These are phyloP conservation scores for Metellina segmentata DNA, from an alignment of 2,888 invertebrate genomes.

Conservation along the genomic window DNA sequence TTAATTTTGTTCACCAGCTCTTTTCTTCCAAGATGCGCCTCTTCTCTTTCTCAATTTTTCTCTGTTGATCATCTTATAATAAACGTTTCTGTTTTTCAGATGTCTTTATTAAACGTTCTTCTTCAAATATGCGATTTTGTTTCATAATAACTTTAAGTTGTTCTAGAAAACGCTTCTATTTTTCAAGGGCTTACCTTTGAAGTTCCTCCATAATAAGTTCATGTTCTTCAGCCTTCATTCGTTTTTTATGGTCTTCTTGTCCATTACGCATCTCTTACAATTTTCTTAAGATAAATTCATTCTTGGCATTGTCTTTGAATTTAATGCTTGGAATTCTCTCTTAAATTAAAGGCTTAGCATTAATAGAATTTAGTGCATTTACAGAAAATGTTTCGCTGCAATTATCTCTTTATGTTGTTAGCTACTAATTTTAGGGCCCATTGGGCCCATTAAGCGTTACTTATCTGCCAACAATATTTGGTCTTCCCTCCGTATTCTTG, in stretches of 20 bases:
- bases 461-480: too few relatives aligned
- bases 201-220: constrained; percentile 38
- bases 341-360: too few relatives aligned
- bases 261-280: constrained; percentile 52
- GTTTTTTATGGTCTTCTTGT: constrained; percentile 63
- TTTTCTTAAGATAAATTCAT: too few relatives aligned
- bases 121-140: constrained; percentile 46
- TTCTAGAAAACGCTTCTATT: constrained; percentile 57
- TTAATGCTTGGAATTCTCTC: too few relatives aligned
- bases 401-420: too few relatives aligned
- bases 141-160: background rate
- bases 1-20: too few relatives aligned
- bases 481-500: too few relatives aligned
- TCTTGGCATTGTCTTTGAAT: too few relatives aligned
- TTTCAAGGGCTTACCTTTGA: constrained; percentile 29
- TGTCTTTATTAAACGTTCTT: constrained; percentile 54
- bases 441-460: too few relatives aligned
- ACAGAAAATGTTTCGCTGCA: too few relatives aligned
- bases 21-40: background rate
- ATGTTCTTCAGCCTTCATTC: constrained; percentile 56
- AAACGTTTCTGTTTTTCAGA: constrained; percentile 60
- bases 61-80: constrained; percentile 44
- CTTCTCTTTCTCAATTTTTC: constrained; percentile 10
- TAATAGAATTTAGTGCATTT: too few relatives aligned
- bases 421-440: too few relatives aligned